These are phyloP conservation scores for Cliona cf. orientalis DNA, from an alignment of 37 sponge, comb jelly and placozoan species.

Conservation along the genomic window DNA sequence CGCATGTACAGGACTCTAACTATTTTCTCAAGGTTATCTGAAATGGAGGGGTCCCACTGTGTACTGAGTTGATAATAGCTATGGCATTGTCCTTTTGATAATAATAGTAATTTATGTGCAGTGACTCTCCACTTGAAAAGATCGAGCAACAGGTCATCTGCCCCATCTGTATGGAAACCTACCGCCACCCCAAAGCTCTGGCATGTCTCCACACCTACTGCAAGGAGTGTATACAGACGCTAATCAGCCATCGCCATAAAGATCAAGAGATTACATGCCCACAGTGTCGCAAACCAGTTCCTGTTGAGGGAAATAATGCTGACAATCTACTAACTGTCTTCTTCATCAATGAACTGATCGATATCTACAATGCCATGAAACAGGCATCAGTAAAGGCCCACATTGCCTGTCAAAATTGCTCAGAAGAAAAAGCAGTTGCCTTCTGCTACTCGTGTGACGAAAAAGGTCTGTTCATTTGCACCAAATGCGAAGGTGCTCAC, in stretches of 20 bases:
- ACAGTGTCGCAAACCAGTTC: background rate
- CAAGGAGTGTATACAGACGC: background rate
- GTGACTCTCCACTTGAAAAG: background rate
- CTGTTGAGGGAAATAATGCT: background rate
- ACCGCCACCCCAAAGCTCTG: background rate
- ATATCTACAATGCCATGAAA: background rate
- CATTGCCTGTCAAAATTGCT: background rate
- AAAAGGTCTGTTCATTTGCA: background rate
- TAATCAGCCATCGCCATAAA: background rate
- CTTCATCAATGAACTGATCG: background rate
- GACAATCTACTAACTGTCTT: constrained; percentile 1
- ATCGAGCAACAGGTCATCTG: background rate
- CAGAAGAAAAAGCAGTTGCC: background rate
- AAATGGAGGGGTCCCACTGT: no score
- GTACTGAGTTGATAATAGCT: no score
- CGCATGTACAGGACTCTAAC: no score
- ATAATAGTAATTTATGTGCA: no score
- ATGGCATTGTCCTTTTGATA: no score
- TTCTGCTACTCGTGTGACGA: background rate
- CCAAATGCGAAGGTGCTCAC: background rate
- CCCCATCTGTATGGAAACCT: background rate
- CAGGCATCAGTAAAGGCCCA: background rate
- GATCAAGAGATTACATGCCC: background rate
- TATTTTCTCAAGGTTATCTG: no score
- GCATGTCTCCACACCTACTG: background rate